Evolutionary conservation across 1,140 invertebrate species (phyloP).

Genomic region (Bathynomus jamesi): DNA sequence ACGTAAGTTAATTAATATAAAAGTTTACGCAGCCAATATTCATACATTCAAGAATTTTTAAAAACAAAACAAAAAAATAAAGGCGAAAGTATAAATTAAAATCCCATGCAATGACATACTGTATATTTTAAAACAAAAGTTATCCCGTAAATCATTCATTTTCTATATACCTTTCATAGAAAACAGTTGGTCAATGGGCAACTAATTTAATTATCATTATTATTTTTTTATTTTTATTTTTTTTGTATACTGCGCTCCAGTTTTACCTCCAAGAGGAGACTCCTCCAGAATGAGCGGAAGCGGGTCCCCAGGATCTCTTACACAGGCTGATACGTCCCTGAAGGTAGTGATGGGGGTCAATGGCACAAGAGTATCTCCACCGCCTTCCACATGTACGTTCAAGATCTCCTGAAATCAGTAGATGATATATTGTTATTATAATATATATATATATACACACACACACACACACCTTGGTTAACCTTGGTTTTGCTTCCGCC

Average conservation of each 20-base stretch:
- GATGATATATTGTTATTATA: slow-evolving; percentile 7
- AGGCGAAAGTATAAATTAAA: too few relatives aligned
- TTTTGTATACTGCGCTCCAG: too few relatives aligned
- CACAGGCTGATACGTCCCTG: slow-evolving; percentile 39
- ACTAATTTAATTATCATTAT: neutral
- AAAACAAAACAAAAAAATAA: too few relatives aligned
- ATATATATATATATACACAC: slow-evolving; percentile 9
- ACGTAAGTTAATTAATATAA: too few relatives aligned
- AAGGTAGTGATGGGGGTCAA: slow-evolving; percentile 39
- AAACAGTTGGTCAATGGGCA: too few relatives aligned
- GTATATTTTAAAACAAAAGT: too few relatives aligned
- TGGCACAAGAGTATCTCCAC: slow-evolving; percentile 28
- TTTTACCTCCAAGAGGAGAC: slow-evolving; percentile 20
- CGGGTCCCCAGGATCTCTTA: slow-evolving; percentile 38
- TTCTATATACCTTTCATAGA: too few relatives aligned
- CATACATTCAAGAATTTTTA: too few relatives aligned
- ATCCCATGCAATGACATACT: too few relatives aligned
- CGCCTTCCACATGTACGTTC: slow-evolving; percentile 16
- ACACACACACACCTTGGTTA: slow-evolving; percentile 1
- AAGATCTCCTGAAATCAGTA: slow-evolving; percentile 21
- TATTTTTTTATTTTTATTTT: neutral
- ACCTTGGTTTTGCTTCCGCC: too few relatives aligned
- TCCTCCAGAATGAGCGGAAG: slow-evolving; percentile 20
- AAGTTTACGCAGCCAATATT: too few relatives aligned
- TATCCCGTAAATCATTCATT: too few relatives aligned